A percentile compares a stretch with the other conserved stretches of the same genome.
phyloP scores from a whole-genome alignment of 2,113 vertebrate species.

The Delphinus delphis region DNA sequence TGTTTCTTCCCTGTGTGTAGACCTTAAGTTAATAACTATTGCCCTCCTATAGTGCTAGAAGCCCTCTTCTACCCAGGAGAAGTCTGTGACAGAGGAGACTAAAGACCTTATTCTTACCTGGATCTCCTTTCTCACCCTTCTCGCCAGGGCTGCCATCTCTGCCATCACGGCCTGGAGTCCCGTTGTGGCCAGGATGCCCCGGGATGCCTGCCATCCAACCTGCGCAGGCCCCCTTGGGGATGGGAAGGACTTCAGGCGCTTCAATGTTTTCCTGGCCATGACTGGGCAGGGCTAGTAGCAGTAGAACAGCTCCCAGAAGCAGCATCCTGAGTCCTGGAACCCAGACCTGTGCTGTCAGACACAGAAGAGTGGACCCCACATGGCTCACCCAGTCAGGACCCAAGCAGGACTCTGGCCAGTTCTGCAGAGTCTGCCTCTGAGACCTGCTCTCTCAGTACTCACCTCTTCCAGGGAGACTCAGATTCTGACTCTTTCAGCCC shows the following conservation, averaged over 20 bases:
- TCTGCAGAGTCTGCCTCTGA: neutral
- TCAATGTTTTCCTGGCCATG: neutral
- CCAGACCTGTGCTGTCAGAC: neutral
- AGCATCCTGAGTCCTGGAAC: conserved; percentile 76
- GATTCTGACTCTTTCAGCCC: neutral
- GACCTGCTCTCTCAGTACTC: neutral
- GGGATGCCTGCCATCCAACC: conserved; percentile 89
- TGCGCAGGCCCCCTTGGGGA: conserved; percentile 78
- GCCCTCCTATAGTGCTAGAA: neutral
- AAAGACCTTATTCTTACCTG: conserved; percentile 79
- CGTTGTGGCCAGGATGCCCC: conserved; percentile 88
- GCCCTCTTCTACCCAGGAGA: neutral
- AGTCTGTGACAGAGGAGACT: neutral
- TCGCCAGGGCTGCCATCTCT: conserved; percentile 85
- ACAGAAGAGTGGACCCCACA: neutral
- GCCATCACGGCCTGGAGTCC: conserved; percentile 86
- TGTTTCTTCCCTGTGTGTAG: neutral
- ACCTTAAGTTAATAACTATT: neutral
- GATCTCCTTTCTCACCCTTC: conserved; percentile 88
- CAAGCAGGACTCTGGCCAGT: neutral
- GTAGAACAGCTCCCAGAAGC: conserved; percentile 23
- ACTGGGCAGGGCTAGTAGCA: conserved; percentile 65
- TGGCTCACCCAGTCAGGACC: neutral
- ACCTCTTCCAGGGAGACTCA: neutral
- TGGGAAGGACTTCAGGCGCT: neutral